A percentile compares a stretch with the other conserved stretches of the same genome.
Evolutionary conservation across 2,113 vertebrate species (phyloP).

Genomic region (Tenrec ecaudatus): DNA sequence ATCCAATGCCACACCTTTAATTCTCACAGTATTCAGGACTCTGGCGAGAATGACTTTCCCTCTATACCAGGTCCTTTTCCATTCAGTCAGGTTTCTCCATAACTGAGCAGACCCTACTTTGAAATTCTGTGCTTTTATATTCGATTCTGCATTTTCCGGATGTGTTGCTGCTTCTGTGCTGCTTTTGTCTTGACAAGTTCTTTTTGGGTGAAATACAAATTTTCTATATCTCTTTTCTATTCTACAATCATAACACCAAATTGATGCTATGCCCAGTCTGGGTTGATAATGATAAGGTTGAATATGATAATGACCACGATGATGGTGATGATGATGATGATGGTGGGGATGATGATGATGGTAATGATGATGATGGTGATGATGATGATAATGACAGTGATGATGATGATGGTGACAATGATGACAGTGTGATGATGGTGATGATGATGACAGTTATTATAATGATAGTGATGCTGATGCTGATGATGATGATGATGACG

Average conservation of each 20-base stretch:
- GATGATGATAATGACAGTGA: neutral
- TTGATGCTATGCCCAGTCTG: neutral
- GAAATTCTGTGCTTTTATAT: neutral
- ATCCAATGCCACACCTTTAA: no score
- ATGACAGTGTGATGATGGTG: neutral
- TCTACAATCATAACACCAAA: neutral
- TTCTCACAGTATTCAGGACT: neutral
- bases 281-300: neutral
- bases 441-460: no score
- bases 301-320: no score
- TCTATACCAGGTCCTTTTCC: neutral
- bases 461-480: neutral
- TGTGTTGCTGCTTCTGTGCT: neutral
- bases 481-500: neutral
- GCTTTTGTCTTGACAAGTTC: neutral
- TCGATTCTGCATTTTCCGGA: neutral
- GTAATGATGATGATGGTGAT: neutral
- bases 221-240: neutral
- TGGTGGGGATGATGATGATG: neutral
- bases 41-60: neutral
- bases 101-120: neutral
- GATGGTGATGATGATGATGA: neutral
- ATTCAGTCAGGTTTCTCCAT: neutral
- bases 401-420: neutral
- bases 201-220: neutral